Conservation (phyloP, 2,888 invertebrate species). For the Xestoiulus laeticollis region DNA sequence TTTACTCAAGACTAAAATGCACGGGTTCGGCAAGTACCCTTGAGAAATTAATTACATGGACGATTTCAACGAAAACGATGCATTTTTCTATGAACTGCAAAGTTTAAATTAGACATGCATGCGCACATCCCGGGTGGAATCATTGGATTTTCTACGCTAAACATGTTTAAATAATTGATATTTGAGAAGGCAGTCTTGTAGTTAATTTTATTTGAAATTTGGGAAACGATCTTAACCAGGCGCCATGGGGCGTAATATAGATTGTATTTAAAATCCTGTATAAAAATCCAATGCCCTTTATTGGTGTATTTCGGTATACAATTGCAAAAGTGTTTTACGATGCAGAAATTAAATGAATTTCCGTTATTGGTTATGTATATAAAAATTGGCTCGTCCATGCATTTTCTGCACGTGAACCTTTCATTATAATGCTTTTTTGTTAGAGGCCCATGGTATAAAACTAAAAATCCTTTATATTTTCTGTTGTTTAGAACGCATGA, state of each 20-base stretch:
- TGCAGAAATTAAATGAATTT: too few species aligned
- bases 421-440: too few species aligned
- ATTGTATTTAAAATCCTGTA: too few species aligned
- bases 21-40: background rate
- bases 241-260: background rate
- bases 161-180: slow-evolving; percentile 16
- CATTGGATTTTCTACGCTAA: background rate
- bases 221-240: background rate
- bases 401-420: background rate
- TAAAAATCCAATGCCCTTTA: too few species aligned
- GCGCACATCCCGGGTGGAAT: background rate
- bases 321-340: too few species aligned
- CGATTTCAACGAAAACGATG: background rate
- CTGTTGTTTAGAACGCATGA: too few species aligned
- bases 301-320: too few species aligned
- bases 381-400: background rate
- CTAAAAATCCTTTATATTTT: too few species aligned
- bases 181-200: background rate
- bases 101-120: background rate
- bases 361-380: background rate
- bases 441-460: too few species aligned
- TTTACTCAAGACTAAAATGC: slow-evolving; percentile 11
- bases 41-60: slow-evolving; percentile 31
- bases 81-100: slow-evolving; percentile 3
- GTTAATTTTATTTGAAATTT: background rate